phyloP scores from a whole-genome alignment of 2,888 invertebrate species.

The Andrena haemorrhoa region DNA sequence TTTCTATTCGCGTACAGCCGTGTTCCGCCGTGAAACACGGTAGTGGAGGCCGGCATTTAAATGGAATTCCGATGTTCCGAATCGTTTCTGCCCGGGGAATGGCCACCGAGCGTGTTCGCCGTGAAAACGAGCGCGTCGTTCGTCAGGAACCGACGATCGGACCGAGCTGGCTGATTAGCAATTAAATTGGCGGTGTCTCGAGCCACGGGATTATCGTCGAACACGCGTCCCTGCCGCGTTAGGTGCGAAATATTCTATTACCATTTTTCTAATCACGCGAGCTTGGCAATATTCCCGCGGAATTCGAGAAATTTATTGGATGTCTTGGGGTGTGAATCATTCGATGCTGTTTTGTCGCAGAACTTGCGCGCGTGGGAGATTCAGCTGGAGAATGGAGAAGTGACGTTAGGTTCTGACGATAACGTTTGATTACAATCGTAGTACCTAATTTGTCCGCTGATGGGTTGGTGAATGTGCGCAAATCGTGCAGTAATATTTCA shows the following conservation, averaged over 20 bases:
- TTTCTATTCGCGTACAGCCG: constrained; percentile 17
- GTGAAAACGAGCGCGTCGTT: background rate
- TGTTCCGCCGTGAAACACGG: background rate
- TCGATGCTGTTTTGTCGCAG: background rate
- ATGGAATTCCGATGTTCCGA: constrained; percentile 35
- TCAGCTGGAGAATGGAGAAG: background rate
- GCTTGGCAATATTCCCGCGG: background rate
- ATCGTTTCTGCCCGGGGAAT: background rate
- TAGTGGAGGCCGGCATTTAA: background rate
- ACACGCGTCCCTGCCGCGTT: background rate
- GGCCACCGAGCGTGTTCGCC: background rate
- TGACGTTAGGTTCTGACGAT: background rate
- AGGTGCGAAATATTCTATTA: background rate
- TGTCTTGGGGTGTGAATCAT: background rate
- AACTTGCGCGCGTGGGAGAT: background rate
- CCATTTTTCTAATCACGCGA: background rate
- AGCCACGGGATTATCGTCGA: background rate
- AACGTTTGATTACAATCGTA: background rate
- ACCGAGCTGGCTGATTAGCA: background rate
- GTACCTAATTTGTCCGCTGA: background rate
- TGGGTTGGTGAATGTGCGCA: background rate
- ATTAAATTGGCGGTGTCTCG: constrained; percentile 8
- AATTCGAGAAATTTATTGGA: background rate
- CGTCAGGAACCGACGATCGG: constrained; percentile 1
- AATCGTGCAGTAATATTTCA: background rate